Conservation (phyloP, 1,140 invertebrate species). For the Stenopsyche tienmushanensis region DNA sequence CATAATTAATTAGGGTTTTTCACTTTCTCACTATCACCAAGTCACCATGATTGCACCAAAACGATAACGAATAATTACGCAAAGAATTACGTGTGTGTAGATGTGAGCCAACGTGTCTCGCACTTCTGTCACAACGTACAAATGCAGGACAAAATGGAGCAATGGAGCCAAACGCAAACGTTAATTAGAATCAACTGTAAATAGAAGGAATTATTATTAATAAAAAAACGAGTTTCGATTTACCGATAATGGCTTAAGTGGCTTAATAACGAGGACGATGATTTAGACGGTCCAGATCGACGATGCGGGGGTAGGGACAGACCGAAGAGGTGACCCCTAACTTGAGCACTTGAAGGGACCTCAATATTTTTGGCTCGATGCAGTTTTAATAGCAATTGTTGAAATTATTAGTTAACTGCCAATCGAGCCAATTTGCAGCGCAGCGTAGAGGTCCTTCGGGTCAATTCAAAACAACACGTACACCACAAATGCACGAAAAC, state of each 20-base stretch:
- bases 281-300: conserved; percentile 8
- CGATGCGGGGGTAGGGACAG: conserved; percentile 12
- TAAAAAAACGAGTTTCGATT: conserved; percentile 42
- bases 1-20: no score
- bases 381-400: conserved; percentile 37
- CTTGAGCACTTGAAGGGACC: background rate
- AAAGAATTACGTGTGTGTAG: background rate
- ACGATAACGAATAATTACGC: no score
- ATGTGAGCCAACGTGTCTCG: background rate
- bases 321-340: conserved; percentile 1
- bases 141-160: conserved; percentile 36
- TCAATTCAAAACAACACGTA: no score
- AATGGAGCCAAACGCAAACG: conserved; percentile 31
- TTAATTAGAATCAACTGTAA: conserved; percentile 42
- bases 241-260: conserved; percentile 41
- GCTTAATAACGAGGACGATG: conserved; percentile 35
- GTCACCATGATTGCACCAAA: no score
- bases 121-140: conserved; percentile 12
- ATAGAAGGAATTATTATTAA: conserved; percentile 42
- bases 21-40: no score
- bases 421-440: conserved; percentile 8
- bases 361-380: conserved; percentile 22
- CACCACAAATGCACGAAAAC: no score
- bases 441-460: background rate
- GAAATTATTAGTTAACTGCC: conserved; percentile 25